Evolutionary conservation across 2,797 vertebrate genomes (phyloP), one percentile per base, ranked within the genome.

Genomic region (Sebastes diaconus): DNA sequence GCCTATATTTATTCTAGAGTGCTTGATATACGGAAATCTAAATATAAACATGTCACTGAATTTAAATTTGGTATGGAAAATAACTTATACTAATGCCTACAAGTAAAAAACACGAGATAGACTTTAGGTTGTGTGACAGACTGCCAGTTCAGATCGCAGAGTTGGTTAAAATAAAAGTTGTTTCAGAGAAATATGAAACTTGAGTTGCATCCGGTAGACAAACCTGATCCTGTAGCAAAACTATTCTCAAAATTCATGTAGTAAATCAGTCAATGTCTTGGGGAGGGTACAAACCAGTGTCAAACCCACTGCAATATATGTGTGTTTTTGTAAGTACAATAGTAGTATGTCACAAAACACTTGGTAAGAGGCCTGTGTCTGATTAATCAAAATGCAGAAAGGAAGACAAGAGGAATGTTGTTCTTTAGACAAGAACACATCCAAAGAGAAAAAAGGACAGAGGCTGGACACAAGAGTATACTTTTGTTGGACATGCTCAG

Each of bases 311-410:
- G 78, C 81, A 80, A 63, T 42, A 25, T 68, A 13, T 68, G 52
- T 39, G 39, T 25, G 32, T 39, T 22, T 36, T 46, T 63, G 72
- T 86, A 36, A 83, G 84, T 87, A 65, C 25, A 68, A 68, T 84
- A 58, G 83, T 87, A 84, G 80, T 84, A 78, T 61, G 68, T 73
- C 75, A 80, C 73, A 82, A 84, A 83, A 84, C 79, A 88, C 73
- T 67, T 73, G 74, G 71, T 79, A 76, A 76, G 36, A 84, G 68
- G 60, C 13, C 81, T 69, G 76, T 85, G 85, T 86, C 85, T 64
- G 75, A 88, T 92, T 90, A 90, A 84, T 92, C 80, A 92, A 92
- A 95, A 93, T 93, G 92, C 91, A 93, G 90, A 89, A 69, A 63
- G n/a, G 81, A 70, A 84, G 50, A 75, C 12, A 18, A 67, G 55